Evolutionary conservation across 2,797 vertebrate species (phyloP).

Genomic region (Lycodopsis pacificus): DNA sequence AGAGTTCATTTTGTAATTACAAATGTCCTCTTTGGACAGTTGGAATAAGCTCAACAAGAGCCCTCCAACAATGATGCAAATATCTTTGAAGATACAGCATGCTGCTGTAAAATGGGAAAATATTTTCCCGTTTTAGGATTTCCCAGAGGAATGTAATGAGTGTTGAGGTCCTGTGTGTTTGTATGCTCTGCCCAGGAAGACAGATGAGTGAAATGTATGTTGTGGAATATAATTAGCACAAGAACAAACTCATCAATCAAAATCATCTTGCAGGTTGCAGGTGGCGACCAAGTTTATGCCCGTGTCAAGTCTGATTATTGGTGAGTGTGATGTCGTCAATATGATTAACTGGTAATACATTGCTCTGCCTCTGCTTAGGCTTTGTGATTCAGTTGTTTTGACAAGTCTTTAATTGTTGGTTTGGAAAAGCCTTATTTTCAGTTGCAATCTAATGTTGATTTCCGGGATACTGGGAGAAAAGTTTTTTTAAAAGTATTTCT

Average conservation of each 20-base stretch:
- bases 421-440: not conserved
- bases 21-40: not conserved
- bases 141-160: not conserved
- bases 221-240: not conserved
- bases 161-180: not conserved
- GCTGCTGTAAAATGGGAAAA: not conserved
- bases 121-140: not conserved
- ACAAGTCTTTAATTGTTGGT: not conserved
- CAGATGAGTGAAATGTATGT: not conserved
- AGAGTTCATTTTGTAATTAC: not conserved
- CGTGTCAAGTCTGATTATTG: constrained; percentile 95
- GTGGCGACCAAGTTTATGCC: constrained; percentile 99
- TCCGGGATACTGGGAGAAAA: not conserved
- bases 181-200: not conserved
- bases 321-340: constrained; percentile 81
- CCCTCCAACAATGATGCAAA: not conserved
- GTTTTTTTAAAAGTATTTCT: not conserved
- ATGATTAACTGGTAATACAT: not conserved
- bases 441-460: not conserved
- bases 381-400: not conserved
- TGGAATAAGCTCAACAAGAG: not conserved
- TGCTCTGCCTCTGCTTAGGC: not conserved
- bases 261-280: constrained; percentile 87
- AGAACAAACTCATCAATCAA: not conserved
- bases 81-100: not conserved